phyloP scores from a whole-genome alignment of 92 coral and sea anemone species.

The Montipora capitata region DNA sequence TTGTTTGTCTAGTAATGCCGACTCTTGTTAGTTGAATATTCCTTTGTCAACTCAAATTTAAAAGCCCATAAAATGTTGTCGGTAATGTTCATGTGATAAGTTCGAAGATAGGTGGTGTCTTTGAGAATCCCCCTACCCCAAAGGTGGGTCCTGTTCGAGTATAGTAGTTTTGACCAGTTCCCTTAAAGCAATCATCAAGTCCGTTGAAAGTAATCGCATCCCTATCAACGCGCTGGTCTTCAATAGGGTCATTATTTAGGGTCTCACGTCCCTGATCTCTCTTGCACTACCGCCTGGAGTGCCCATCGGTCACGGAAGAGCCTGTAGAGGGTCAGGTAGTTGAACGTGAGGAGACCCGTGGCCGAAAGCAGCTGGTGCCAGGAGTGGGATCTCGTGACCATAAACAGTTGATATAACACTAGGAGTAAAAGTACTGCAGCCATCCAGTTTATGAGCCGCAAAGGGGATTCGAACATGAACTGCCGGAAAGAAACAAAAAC shows the following conservation, averaged over 20 bases:
- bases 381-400: constrained; percentile 84
- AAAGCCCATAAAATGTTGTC: too few relatives aligned
- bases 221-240: not conserved
- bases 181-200: not conserved
- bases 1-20: too few relatives aligned
- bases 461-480: constrained; percentile 98
- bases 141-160: too few relatives aligned
- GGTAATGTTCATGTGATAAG: too few relatives aligned
- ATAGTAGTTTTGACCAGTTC: too few relatives aligned
- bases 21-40: too few relatives aligned
- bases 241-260: constrained; percentile 1
- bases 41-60: too few relatives aligned
- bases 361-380: constrained; percentile 97
- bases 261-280: constrained; percentile 64
- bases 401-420: constrained; percentile 92
- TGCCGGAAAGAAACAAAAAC: constrained; percentile 16
- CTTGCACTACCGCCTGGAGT: constrained; percentile 84
- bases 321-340: constrained; percentile 93
- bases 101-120: too few relatives aligned
- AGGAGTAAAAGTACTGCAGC: constrained; percentile 82
- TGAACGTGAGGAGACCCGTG: constrained; percentile 90
- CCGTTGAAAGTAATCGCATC: constrained; percentile 43
- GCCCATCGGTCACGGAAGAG: constrained; percentile 99
- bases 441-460: constrained; percentile 97
- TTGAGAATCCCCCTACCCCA: too few relatives aligned